phyloP scores from a whole-genome alignment of 2,113 vertebrate genomes.

The Leptobrachium leishanense region DNA sequence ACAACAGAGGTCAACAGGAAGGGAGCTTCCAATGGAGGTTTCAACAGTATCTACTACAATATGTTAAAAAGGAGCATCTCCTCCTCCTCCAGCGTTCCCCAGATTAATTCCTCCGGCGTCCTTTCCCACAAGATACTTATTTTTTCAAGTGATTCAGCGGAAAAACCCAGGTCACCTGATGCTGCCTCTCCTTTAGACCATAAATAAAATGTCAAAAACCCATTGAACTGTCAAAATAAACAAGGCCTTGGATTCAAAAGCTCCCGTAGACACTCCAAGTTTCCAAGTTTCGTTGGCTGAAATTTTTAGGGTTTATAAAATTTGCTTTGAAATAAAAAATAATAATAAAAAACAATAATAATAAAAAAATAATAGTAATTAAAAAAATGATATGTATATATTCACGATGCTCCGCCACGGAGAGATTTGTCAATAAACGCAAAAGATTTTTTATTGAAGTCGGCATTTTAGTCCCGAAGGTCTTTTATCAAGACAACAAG shows the following conservation, averaged over 20 bases:
- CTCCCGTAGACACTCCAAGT: background rate
- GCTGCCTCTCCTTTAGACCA: background rate
- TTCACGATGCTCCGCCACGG: too few species aligned
- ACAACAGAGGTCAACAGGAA: conserved; percentile 9
- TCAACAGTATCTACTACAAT: background rate
- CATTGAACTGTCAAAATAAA: conserved; percentile 31
- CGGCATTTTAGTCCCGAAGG: too few species aligned
- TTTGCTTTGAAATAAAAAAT: too few species aligned
- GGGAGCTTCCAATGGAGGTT: background rate
- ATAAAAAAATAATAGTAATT: too few species aligned
- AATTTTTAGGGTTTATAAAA: too few species aligned
- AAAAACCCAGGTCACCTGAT: background rate
- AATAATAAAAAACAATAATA: too few species aligned
- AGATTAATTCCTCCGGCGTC: background rate
- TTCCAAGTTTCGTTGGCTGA: too few species aligned
- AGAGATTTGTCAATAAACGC: too few species aligned
- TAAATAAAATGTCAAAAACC: conserved; percentile 21
- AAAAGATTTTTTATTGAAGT: too few species aligned
- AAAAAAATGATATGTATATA: too few species aligned
- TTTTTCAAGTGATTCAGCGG: conserved; percentile 2
- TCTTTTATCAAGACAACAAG: too few species aligned
- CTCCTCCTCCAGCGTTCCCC: background rate
- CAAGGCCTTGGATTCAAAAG: background rate
- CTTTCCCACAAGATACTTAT: conserved; percentile 8
- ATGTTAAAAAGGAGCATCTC: conserved; percentile 2